Conservation (phyloP, 1,140 invertebrate genomes). For the Nautilus pompilius region DNA sequence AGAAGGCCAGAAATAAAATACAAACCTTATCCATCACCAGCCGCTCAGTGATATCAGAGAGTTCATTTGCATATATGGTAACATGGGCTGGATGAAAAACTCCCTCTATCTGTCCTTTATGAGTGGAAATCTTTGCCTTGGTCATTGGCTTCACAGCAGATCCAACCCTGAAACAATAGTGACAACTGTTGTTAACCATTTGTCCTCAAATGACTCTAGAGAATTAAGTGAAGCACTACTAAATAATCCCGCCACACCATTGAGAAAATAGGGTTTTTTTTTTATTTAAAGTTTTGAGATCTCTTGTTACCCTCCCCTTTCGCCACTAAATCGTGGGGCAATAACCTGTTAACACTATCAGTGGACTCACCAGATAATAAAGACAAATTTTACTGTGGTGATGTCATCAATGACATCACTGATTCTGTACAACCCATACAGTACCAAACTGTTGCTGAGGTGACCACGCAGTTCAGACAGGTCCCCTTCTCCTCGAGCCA, state of each 20-base stretch:
- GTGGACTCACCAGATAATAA: slow-evolving; percentile 46
- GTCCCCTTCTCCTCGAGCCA: slow-evolving; percentile 31
- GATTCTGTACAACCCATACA: slow-evolving; percentile 45
- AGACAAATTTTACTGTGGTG: slow-evolving; percentile 51
- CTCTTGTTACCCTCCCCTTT: neutral
- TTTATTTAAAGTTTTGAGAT: neutral
- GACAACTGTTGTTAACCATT: neutral
- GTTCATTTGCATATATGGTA: slow-evolving; percentile 40
- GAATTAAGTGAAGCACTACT: neutral
- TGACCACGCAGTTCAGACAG: slow-evolving; percentile 27
- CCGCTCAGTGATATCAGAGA: slow-evolving; percentile 39
- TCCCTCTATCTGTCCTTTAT: slow-evolving; percentile 41
- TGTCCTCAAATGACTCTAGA: neutral
- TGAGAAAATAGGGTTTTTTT: neutral
- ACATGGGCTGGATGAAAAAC: slow-evolving; percentile 45
- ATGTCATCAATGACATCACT: slow-evolving; percentile 44
- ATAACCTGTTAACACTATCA: neutral
- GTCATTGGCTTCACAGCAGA: slow-evolving; percentile 46
- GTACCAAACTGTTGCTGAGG: slow-evolving; percentile 28
- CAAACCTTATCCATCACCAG: slow-evolving; percentile 50
- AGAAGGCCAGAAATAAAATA: too few relatives aligned
- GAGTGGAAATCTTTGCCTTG: slow-evolving; percentile 48
- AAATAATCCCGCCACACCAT: neutral
- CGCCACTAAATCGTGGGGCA: neutral
- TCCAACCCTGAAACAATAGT: slow-evolving; percentile 38